Conservation (phyloP, 2,113 vertebrate genomes). For the Aramus guarauna region DNA sequence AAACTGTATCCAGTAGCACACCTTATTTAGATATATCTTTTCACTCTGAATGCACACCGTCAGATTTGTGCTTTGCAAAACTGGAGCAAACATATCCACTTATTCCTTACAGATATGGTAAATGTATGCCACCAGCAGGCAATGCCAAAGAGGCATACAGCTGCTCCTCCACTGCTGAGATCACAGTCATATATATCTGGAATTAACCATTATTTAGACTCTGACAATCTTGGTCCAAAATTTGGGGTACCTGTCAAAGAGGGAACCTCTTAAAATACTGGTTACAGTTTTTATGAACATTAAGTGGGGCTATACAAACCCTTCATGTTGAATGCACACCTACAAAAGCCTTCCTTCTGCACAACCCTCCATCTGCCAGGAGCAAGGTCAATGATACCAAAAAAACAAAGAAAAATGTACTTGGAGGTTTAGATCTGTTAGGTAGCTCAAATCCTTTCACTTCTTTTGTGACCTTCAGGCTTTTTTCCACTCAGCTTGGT, state of each 20-base stretch:
- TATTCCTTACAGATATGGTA: not conserved
- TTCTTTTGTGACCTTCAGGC: not conserved
- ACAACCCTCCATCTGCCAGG: not conserved
- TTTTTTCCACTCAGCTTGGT: not conserved
- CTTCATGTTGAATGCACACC: not conserved
- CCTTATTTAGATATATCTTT: not conserved
- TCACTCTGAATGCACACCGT: not conserved
- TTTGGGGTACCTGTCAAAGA: not conserved
- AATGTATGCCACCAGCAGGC: not conserved
- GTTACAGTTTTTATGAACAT: not conserved
- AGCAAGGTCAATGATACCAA: not conserved
- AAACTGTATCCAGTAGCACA: not conserved
- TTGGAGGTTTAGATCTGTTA: not conserved
- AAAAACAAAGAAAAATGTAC: not conserved
- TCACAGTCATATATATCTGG: not conserved
- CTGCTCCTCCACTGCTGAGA: not conserved
- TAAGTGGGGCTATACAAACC: not conserved
- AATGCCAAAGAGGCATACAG: not conserved
- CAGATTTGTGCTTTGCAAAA: not conserved
- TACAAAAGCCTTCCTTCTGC: not conserved
- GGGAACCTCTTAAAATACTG: not conserved
- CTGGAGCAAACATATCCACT: not conserved
- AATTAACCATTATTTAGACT: not conserved
- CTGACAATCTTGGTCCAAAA: not conserved
- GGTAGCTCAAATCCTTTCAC: not conserved